Percentiles rank a stretch among this genome's conserved stretches.
phyloP scores from a whole-genome alignment of 2,113 vertebrate genomes.

The Scytalopus superciliaris region DNA sequence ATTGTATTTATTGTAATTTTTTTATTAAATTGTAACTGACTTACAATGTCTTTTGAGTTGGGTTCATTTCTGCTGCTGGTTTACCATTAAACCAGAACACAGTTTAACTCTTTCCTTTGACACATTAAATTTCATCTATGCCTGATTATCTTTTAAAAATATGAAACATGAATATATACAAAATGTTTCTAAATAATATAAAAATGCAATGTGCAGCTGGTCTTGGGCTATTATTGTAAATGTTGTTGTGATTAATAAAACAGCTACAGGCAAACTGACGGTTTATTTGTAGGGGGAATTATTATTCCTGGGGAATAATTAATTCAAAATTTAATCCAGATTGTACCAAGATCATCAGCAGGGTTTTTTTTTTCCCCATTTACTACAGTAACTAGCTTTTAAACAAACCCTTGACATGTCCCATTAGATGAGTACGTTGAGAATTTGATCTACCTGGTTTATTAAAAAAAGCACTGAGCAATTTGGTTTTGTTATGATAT shows the following conservation, averaged over 20 bases:
- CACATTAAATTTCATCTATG: neutral
- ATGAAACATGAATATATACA: neutral
- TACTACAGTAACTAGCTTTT: neutral
- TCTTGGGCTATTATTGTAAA: neutral
- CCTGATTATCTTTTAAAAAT: neutral
- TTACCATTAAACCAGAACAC: too few species aligned
- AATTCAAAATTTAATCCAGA: neutral
- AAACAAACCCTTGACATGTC: neutral
- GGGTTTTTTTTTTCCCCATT: neutral
- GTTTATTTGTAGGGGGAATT: neutral
- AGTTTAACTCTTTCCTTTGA: neutral
- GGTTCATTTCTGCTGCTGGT: too few species aligned
- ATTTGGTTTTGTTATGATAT: neutral
- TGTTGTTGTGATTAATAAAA: neutral
- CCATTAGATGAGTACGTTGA: neutral
- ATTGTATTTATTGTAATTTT: too few species aligned
- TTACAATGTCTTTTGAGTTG: too few species aligned
- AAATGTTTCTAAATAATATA: neutral
- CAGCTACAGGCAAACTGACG: neutral
- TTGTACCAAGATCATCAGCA: neutral
- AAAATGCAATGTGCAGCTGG: neutral
- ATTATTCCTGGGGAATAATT: neutral
- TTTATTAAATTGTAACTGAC: too few species aligned
- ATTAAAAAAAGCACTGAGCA: neutral
- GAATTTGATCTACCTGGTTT: neutral